Evolutionary conservation across 2,797 vertebrate genomes (phyloP), one percentile per base, ranked within the genome.

Genomic region (Halcyon smyrnensis): DNA sequence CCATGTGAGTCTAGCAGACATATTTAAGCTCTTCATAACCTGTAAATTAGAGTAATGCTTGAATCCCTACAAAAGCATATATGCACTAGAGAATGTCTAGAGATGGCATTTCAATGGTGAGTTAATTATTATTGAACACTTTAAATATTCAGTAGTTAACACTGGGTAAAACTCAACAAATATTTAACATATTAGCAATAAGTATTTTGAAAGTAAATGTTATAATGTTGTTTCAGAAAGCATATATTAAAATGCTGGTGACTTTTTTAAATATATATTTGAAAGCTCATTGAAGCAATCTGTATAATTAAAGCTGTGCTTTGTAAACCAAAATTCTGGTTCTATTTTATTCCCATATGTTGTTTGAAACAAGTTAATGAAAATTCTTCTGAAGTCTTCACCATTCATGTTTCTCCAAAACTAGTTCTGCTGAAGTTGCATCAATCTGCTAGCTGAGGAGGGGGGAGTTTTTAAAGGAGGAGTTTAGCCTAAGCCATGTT

Each of bases 301-400:
- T 88, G 34, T 88, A 41, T 84, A 78, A 94, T 90, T 91, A 97
- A 96, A 94, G 69, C 43, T 91, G 37, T 88, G 57, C 90, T 93
- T 94, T 90, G 43, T 90, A 95, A 92, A 88, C 18, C 20, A 8
- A 69, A 51, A 18, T n/a, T 73, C 51, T 73, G 28, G 8, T 63
- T 91, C 69, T 54, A 1, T 90, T 93, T 93, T 81, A 39, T 65
- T 93, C 18, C 46, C 25, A 0, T 51, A 8, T 59, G 15, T 37
- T 83, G 25, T 71, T 90, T 62, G 82, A 51, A 95, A 56, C 11
- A 85, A 25, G 43, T 27, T 32, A 39, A 11, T 65, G 67, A 86
- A 62, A 70, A 84, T 81, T 60, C 2, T 75, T 91, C 28, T 14
- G 1, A 46, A 75, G 16, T 30, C 15, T 56, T 64, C 75, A 13